Evolutionary conservation across 2,797 vertebrate species (phyloP), one percentile per base, ranked within the genome.

Genomic region (Sebastes matsubarae): DNA sequence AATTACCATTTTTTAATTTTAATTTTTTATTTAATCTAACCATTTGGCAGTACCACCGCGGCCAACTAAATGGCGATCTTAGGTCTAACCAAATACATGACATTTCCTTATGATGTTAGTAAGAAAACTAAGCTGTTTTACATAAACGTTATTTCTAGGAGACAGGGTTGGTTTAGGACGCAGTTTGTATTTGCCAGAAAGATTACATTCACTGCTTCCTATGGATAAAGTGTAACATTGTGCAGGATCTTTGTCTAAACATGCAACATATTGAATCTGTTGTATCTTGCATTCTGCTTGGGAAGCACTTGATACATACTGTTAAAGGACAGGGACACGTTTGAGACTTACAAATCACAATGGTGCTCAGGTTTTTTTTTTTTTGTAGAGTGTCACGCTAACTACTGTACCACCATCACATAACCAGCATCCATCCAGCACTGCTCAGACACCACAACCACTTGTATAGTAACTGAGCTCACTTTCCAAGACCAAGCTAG

Each of bases 401-500:
- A 68, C 67, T n/a, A 67, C 36, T 38, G 36, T 38, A 38, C 77
- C 3, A 7, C 72, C 10, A 3, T 36, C 61, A 16, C 54, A 55
- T 64, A 59, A 12, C 52, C 22, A 22, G 55, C 63, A 64, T 70
- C 58, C 68, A 25, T 70, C 65, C 52, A 36, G 16, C 34, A 24
- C 9, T 61, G 13, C 68, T 80, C 61, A 80, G 24, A 72, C 72
- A 74, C 66, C 18, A 22, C 55, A 61, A 20, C 8, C 75, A 78
- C 78, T 77, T 81, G 64, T 63, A 85, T 6, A 67, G 77, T 50
- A 70, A 69, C 72, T 38, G 25, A 71, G 76, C 83, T 85, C 74
- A 82, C 82, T 79, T 75, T 77, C 70, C 69, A 64, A 50, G 54
- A 82, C 58, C 24, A 8, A 73, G 52, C 29, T 1, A 80, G 66